Evolutionary conservation across 53 echinoderm and acorn worm species (phyloP).

Genomic region (Mesocentrotus franciscanus): DNA sequence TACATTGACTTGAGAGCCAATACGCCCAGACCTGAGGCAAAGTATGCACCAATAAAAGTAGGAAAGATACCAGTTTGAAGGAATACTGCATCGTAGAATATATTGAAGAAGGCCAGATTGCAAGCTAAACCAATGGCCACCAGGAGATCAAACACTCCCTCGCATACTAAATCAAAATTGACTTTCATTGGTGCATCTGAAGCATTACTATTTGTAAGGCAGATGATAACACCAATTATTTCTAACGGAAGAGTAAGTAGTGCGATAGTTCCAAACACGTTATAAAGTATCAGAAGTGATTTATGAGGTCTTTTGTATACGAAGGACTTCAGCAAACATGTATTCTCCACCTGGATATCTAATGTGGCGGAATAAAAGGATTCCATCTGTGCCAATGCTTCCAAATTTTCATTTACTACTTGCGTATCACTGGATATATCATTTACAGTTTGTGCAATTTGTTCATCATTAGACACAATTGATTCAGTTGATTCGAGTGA

Average conservation of each 20-base stretch:
- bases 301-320: background rate
- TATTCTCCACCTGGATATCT: background rate
- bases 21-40: background rate
- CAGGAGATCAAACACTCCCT: background rate
- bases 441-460: background rate
- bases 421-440: background rate
- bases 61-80: background rate
- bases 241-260: constrained; percentile 8
- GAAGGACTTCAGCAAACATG: background rate
- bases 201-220: background rate
- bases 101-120: constrained; percentile 32
- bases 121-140: background rate
- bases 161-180: background rate
- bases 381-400: background rate
- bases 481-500: background rate
- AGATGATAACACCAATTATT: background rate
- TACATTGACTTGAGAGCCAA: background rate
- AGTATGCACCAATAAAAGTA: background rate
- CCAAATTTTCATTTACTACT: background rate
- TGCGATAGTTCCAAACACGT: constrained; percentile 29
- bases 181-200: background rate
- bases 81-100: constrained; percentile 21
- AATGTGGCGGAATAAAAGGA: background rate
- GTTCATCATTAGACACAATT: background rate
- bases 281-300: constrained; percentile 8